phyloP scores from a whole-genome alignment of 2,797 vertebrate species.

The Acanthurus tractus region DNA sequence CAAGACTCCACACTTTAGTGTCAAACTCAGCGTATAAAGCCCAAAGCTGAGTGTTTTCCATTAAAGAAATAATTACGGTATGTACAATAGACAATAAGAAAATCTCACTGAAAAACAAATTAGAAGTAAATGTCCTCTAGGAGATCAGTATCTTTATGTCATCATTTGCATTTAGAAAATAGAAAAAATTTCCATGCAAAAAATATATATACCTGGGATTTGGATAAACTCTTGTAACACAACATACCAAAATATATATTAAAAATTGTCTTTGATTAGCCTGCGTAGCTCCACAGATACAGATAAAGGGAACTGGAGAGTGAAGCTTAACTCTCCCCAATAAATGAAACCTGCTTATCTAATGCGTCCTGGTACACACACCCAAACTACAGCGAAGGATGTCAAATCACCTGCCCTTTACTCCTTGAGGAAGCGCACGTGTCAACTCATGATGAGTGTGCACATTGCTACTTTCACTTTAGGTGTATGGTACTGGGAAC shows the following conservation, averaged over 20 bases:
- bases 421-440: slow-evolving; percentile 30
- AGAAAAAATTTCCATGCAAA: slow-evolving; percentile 87
- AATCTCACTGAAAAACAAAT: slow-evolving; percentile 67
- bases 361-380: slow-evolving; percentile 35
- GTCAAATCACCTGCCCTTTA: slow-evolving; percentile 51
- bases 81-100: slow-evolving; percentile 82
- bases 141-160: slow-evolving; percentile 64
- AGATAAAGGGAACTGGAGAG: slow-evolving; percentile 66
- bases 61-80: slow-evolving; percentile 78
- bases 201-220: slow-evolving; percentile 86
- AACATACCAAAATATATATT: slow-evolving; percentile 89
- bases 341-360: slow-evolving; percentile 59
- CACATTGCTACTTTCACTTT: slow-evolving; percentile 41
- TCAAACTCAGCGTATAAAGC: slow-evolving; percentile 65
- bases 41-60: slow-evolving; percentile 58
- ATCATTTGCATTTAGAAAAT: slow-evolving; percentile 81
- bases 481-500: slow-evolving; percentile 44
- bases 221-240: slow-evolving; percentile 83
- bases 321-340: slow-evolving; percentile 61
- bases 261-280: slow-evolving; percentile 75
- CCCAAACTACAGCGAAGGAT: slow-evolving; percentile 45
- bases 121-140: slow-evolving; percentile 73
- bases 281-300: slow-evolving; percentile 61
- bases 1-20: slow-evolving; percentile 50
- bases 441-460: slow-evolving; percentile 16